These are phyloP conservation scores for Drosophila varians DNA, from an alignment of 1,140 invertebrate genomes.

Conservation along the genomic window DNA sequence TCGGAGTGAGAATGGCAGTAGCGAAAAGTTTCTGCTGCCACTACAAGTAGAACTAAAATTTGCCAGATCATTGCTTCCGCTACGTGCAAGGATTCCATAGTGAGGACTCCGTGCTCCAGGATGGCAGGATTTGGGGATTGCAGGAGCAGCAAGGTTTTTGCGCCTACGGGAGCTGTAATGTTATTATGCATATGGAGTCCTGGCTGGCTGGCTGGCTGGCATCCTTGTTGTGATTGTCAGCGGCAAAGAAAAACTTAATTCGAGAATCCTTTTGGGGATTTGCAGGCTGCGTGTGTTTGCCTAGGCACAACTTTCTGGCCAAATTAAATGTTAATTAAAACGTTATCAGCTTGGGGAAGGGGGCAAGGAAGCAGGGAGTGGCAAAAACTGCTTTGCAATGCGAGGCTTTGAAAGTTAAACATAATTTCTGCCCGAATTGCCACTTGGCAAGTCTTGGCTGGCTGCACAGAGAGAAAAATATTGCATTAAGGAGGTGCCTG, in stretches of 20 bases:
- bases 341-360: conserved; percentile 47
- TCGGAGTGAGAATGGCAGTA: conserved; percentile 54
- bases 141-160: conserved; percentile 29
- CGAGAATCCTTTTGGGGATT: conserved; percentile 7
- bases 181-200: conserved; percentile 66
- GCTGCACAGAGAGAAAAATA: conserved; percentile 7
- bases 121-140: conserved; percentile 25
- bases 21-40: conserved; percentile 70
- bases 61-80: conserved; percentile 80
- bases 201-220: conserved; percentile 8
- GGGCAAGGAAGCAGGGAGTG: neutral
- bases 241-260: conserved; percentile 46
- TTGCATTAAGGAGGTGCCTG: neutral
- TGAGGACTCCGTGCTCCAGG: neutral
- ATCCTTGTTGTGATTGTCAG: conserved; percentile 62
- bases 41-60: conserved; percentile 81
- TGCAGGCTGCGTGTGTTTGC: conserved; percentile 18
- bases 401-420: conserved; percentile 75
- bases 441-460: conserved; percentile 58
- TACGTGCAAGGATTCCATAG: conserved; percentile 68
- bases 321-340: conserved; percentile 82
- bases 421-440: conserved; percentile 79
- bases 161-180: conserved; percentile 45
- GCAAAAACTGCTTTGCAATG: conserved; percentile 16
- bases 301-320: conserved; percentile 47